Conservation (phyloP, 2,113 vertebrate species). For the Hassar affinis region DNA sequence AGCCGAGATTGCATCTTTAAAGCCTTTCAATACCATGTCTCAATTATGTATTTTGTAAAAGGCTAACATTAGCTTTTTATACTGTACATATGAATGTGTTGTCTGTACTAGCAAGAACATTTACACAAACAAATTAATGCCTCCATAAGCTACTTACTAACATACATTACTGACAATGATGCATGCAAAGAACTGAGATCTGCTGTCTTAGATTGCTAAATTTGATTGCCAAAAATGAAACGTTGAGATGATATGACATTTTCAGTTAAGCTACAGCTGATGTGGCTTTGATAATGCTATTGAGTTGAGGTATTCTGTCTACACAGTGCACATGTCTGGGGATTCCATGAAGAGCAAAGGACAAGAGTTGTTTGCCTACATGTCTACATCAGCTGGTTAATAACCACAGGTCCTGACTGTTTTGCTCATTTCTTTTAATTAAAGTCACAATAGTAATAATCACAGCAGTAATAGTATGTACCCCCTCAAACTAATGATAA, state of each 20-base stretch:
- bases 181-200: background rate
- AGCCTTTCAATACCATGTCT: background rate
- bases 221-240: background rate
- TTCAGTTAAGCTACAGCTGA: background rate
- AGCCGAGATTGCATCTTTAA: background rate
- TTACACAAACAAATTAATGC: background rate
- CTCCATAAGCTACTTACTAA: background rate
- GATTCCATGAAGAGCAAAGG: background rate
- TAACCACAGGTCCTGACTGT: background rate
- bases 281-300: background rate
- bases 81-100: background rate
- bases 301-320: background rate
- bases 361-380: background rate
- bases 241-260: background rate
- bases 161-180: background rate
- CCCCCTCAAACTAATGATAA: background rate
- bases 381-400: background rate
- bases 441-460: background rate
- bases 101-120: background rate
- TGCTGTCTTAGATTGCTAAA: background rate
- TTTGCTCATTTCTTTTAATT: background rate
- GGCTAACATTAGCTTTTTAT: background rate
- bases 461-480: background rate
- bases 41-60: background rate
- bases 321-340: background rate